These are phyloP conservation scores for Crossocerus cetratus DNA, from an alignment of 2,888 invertebrate genomes.

Conservation along the genomic window DNA sequence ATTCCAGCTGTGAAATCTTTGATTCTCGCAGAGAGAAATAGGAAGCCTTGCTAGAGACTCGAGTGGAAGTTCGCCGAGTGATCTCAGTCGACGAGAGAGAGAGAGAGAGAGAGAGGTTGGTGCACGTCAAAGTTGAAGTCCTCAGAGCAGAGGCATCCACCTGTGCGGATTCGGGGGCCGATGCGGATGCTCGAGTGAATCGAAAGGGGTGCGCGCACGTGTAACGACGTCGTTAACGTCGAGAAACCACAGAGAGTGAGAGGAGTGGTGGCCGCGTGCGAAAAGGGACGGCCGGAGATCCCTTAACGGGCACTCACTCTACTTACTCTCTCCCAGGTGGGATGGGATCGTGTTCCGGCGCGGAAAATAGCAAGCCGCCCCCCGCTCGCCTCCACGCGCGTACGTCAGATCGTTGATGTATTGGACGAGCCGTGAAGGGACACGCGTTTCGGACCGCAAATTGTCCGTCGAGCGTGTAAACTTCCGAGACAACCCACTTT, in stretches of 20 bases:
- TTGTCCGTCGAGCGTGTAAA: conserved; percentile 7
- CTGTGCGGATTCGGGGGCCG: conserved; percentile 24
- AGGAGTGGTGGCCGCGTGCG: no score
- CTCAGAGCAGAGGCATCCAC: conserved; percentile 1
- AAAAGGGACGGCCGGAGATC: no score
- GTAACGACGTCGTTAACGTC: conserved; percentile 66
- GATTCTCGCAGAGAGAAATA: no score
- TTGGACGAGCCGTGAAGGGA: conserved; percentile 11
- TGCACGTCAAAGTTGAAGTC: no score
- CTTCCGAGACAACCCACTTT: no score
- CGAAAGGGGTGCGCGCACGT: conserved; percentile 19
- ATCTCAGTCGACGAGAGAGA: no score
- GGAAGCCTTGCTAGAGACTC: no score
- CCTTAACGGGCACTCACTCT: not conserved
- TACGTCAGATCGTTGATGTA: conserved; percentile 40
- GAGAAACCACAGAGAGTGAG: conserved; percentile 48
- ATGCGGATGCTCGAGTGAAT: conserved; percentile 42
- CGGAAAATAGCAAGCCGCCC: conserved; percentile 54
- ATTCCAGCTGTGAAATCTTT: no score
- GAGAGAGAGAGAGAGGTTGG: no score
- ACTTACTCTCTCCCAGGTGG: conserved; percentile 27
- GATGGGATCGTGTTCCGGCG: conserved; percentile 45
- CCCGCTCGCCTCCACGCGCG: no score
- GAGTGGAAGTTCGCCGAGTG: no score
- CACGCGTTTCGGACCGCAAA: conserved; percentile 10